phyloP scores from a whole-genome alignment of 1,140 invertebrate species.

The Drosophila cardini region DNA sequence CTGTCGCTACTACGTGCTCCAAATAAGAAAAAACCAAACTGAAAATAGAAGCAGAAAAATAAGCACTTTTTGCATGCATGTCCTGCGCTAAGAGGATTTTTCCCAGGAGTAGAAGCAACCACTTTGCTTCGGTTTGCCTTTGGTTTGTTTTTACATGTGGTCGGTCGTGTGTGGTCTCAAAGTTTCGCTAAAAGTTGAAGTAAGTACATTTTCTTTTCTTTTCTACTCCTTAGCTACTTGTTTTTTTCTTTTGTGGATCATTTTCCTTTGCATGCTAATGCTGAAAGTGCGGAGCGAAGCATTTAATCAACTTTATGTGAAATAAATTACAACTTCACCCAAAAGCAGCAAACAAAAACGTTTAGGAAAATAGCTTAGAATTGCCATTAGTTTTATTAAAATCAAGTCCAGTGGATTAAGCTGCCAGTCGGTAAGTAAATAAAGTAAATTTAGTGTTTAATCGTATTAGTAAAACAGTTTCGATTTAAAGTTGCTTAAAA shows the following conservation, averaged over 20 bases:
- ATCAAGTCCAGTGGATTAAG: slow-evolving; percentile 6
- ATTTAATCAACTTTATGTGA: slow-evolving; percentile 77
- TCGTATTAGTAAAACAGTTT: slow-evolving; percentile 10
- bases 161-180: slow-evolving; percentile 49
- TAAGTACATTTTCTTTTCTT: slow-evolving; percentile 20
- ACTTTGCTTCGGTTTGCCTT: slow-evolving; percentile 18
- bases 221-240: neutral
- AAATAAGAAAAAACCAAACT: slow-evolving; percentile 16
- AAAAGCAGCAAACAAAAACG: no score
- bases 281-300: slow-evolving; percentile 36
- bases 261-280: slow-evolving; percentile 61
- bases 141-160: slow-evolving; percentile 52
- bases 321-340: slow-evolving; percentile 55
- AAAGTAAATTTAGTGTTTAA: slow-evolving; percentile 4
- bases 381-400: slow-evolving; percentile 74
- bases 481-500: slow-evolving; percentile 1
- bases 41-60: neutral
- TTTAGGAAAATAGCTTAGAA: slow-evolving; percentile 12
- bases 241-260: slow-evolving; percentile 18
- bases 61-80: slow-evolving; percentile 21
- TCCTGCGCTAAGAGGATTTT: slow-evolving; percentile 40
- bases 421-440: neutral
- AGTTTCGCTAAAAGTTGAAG: slow-evolving; percentile 32
- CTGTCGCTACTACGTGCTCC: slow-evolving; percentile 30
- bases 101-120: slow-evolving; percentile 10